Evolutionary conservation across 2,888 invertebrate species (phyloP), one percentile per base, ranked within the genome.

Genomic region (Holacanthella duospinosa): DNA sequence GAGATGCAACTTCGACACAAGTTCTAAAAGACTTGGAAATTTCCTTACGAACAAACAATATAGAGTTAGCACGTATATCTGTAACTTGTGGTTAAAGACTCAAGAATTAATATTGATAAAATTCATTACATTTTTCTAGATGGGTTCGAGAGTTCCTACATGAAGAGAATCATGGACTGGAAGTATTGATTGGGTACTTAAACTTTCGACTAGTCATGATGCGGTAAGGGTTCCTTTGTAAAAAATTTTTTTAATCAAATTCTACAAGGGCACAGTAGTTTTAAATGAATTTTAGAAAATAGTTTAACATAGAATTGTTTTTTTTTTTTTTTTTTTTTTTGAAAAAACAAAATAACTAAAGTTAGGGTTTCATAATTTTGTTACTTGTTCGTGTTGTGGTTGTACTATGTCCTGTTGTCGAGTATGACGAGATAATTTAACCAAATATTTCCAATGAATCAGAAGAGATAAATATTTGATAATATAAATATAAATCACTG

Each of bases 141-240:
- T 99, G 99, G 99, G 99, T 99, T 62, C 86, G 93, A 74, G 94
- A 96, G 80, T 99, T 99, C 80, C 83, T 99, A 67, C 92, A 93
- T 80, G 93, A 95, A 74, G 88, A 90, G 73, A 96, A 97, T 80
- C 88, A 90, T 76, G 99, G 99, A 21, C 80, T 99, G 72, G 95
- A 96, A 80, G 92, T 96, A 68, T 83, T 99, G 72, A 91, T 99
- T 74, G 95, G 97, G 80, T 99, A 99, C 82, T 85, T 99, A 75
- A 92, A 92, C 82, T 93, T 93, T 81, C 84, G 93, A 74, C 82
- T 93, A 76, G 87, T 89, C 77, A 93, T 94, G 89, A 92, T 96
- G 91, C 78, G 79, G 74, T 73, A 66, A 68, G 68, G 36, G 16
- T 36, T 36, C 6, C 16, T 36, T 36, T 21, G 21, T 48, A 48